Percentiles rank a stretch among this genome's conserved stretches.
phyloP scores from a whole-genome alignment of 2,888 invertebrate genomes.

The Trileptium ribeirensis region DNA sequence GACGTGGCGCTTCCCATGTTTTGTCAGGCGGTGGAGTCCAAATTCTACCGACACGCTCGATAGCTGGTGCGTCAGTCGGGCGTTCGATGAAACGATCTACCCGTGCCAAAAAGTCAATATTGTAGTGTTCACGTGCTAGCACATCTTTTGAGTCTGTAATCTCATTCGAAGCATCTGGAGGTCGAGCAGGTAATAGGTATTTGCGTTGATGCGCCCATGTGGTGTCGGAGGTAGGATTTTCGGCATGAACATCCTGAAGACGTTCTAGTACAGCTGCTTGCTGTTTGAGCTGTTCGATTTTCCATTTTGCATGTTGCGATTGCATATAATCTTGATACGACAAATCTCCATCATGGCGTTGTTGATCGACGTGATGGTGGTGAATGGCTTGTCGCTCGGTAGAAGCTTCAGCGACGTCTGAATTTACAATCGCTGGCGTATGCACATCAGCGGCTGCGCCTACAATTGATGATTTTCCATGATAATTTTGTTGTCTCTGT shows the following conservation, averaged over 20 bases:
- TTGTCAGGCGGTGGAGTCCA: conserved; percentile 51
- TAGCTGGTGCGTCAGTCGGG: conserved; percentile 22
- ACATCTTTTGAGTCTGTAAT: conserved; percentile 47
- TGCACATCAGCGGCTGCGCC: neutral
- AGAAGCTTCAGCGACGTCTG: neutral
- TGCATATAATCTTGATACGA: neutral
- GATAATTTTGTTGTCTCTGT: neutral
- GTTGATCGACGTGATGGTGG: neutral
- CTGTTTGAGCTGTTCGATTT: neutral
- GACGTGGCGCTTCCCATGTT: conserved; percentile 41
- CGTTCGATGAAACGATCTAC: neutral
- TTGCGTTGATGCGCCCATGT: neutral
- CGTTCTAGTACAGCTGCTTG: neutral
- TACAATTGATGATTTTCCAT: conserved; percentile 20
- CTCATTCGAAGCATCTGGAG: conserved; percentile 40
- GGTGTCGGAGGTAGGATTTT: neutral
- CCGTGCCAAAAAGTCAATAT: neutral
- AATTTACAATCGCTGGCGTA: neutral
- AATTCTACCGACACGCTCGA: conserved; percentile 42
- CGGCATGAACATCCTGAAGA: neutral
- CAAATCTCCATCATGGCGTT: neutral
- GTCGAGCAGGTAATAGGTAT: neutral
- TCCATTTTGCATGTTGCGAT: neutral
- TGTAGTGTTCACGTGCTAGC: conserved; percentile 26
- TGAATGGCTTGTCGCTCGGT: neutral